Base-by-base conservation (phyloP, 2,113 vertebrate species). In the Sterrhoptilus dennistouni region DNA sequence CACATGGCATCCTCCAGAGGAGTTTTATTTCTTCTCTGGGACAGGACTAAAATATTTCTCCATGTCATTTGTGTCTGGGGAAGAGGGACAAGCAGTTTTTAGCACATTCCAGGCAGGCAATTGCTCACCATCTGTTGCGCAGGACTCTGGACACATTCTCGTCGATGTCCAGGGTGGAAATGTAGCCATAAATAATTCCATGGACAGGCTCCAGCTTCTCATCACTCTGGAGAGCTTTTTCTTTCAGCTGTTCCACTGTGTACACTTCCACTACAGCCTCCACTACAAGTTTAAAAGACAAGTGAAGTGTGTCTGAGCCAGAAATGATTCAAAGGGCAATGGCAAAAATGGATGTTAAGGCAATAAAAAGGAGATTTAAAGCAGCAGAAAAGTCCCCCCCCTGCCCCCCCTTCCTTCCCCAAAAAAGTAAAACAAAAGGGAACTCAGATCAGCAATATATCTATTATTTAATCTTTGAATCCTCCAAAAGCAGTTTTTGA, bases 141-240 rank as follows among this genome's bases (percentile, higher is more conserved):
- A 99, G 98, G 63, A 99, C 97, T 97, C 98, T 99, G 33, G 98
- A 96, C 70, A 96, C 47, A 33, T 98, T 98, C 9, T 98, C 98
- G 88, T 99, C 98, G 36, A 99, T 98, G 87, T 98, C 98, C 60
- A 99, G 96, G 36, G 96, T 98, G 83, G 99, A 99, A 95, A 99
- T 97, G 95, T 99, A 99, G 94, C 98, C 98, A 91, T 98, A 99
- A 49, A 98, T 97, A 87, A 99, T 97, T 49, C 98, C 98, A 54
- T 98, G 99, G 88, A 98, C 81, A 33, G 96, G 97, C 18, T 97
- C 97, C 40, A 57, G 60, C 89, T 97, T 98, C 63, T 98, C 98
- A 3, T 97, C 76, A 17, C 84, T 98, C 83, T 98, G 98, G 33
- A 96, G 97, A 93, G 97, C 95, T 97, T 97, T 98, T 87, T 92